Percentiles rank a stretch among this genome's conserved stretches.
Conservation (phyloP, 2,888 invertebrate species). For the Gasteruption jaculator region DNA sequence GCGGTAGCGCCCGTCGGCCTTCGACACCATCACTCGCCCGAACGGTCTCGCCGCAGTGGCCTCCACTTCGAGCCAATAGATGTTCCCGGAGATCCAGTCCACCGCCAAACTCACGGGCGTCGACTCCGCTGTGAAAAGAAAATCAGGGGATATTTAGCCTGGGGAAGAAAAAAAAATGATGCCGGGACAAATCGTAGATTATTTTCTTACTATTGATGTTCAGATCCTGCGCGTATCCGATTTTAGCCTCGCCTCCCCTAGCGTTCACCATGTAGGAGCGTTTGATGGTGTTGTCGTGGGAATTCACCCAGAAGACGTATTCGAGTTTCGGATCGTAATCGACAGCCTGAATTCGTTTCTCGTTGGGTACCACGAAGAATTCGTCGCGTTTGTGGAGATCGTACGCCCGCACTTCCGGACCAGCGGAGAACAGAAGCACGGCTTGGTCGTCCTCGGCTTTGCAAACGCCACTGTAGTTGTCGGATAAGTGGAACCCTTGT, state of each 20-base stretch:
- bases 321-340: constrained; percentile 82
- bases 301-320: constrained; percentile 95
- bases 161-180: constrained; percentile 2
- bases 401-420: constrained; percentile 79
- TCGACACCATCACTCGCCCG: constrained; percentile 81
- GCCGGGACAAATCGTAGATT: neutral
- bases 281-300: constrained; percentile 84
- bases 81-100: constrained; percentile 90
- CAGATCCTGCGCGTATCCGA: constrained; percentile 82
- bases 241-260: constrained; percentile 69
- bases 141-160: no score
- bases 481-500: constrained; percentile 73
- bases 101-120: constrained; percentile 87
- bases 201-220: constrained; percentile 61
- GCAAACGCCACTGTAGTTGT: constrained; percentile 78
- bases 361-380: constrained; percentile 73
- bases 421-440: constrained; percentile 72
- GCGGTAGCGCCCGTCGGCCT: constrained; percentile 84
- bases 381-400: constrained; percentile 66
- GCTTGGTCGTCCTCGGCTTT: constrained; percentile 63
- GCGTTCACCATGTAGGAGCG: constrained; percentile 87
- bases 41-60: constrained; percentile 68
- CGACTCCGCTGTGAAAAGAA: constrained; percentile 60
- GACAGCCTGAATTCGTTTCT: constrained; percentile 85
- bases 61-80: constrained; percentile 84